Conservation (phyloP, 92 coral and sea anemone species). For the Porites rus region DNA sequence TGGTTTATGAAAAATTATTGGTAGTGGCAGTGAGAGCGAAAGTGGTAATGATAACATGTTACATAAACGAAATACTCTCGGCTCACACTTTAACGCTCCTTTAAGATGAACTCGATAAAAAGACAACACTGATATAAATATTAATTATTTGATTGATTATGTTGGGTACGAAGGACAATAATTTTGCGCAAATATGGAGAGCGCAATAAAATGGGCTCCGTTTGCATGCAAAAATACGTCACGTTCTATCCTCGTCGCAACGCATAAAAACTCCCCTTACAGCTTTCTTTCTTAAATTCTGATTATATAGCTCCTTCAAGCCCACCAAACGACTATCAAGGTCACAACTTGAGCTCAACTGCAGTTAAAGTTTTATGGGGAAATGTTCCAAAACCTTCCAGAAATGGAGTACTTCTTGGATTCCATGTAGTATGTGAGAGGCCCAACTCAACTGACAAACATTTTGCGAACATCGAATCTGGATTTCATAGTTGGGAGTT, state of each 20-base stretch:
- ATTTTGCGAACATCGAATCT: neutral
- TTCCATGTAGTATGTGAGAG: conserved; percentile 6
- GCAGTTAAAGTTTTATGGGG: conserved; percentile 17
- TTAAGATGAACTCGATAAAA: too few relatives aligned
- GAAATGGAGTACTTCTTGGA: conserved; percentile 24
- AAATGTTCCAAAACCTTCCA: conserved; percentile 14
- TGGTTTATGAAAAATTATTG: too few relatives aligned
- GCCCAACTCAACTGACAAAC: neutral
- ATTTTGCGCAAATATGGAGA: too few relatives aligned
- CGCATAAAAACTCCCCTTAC: neutral
- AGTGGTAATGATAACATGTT: too few relatives aligned
- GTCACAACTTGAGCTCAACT: conserved; percentile 30
- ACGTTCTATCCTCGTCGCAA: neutral
- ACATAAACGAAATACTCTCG: too few relatives aligned
- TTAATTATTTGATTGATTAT: too few relatives aligned
- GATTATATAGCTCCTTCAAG: neutral
- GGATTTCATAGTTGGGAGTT: neutral
- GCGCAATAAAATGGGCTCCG: neutral
- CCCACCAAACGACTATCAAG: conserved; percentile 15
- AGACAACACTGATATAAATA: too few relatives aligned
- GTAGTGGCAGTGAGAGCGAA: too few relatives aligned
- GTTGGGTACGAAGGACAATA: too few relatives aligned
- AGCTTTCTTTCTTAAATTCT: neutral
- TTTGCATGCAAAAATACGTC: neutral
- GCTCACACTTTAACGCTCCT: too few relatives aligned